phyloP scores from a whole-genome alignment of 2,113 vertebrate genomes.

The Perca flavescens region DNA sequence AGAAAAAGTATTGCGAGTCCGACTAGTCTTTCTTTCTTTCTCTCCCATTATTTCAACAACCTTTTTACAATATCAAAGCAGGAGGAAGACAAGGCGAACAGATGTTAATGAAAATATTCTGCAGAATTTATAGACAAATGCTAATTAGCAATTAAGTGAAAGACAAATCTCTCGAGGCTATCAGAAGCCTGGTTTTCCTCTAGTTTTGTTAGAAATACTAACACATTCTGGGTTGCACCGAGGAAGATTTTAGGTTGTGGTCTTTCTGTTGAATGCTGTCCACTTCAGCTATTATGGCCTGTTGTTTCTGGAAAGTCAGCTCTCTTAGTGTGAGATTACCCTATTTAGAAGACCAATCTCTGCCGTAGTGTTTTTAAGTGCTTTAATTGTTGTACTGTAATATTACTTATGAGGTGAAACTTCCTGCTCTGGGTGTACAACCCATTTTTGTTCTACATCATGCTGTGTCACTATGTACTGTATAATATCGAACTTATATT shows the following conservation, averaged over 20 bases:
- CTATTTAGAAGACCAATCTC: too few relatives aligned
- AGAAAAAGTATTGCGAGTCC: background rate
- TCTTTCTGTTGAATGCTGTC: background rate
- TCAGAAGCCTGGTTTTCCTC: conserved; percentile 5
- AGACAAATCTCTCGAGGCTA: conserved; percentile 31
- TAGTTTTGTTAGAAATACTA: conserved; percentile 2
- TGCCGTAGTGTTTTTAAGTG: background rate
- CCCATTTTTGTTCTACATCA: background rate
- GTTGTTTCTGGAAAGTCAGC: background rate
- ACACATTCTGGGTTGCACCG: background rate
- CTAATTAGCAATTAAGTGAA: conserved; percentile 54
- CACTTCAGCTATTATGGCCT: fast-evolving
- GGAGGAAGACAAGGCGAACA: conserved; percentile 5
- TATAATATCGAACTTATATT: background rate
- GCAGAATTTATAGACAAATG: conserved; percentile 27
- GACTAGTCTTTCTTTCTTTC: background rate
- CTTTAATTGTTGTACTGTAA: background rate
- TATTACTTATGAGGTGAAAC: background rate
- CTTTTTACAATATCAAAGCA: conserved; percentile 12
- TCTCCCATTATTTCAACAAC: background rate
- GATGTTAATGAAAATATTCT: conserved; percentile 32
- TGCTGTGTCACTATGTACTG: background rate
- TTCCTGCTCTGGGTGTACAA: background rate
- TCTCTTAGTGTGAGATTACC: too few relatives aligned
- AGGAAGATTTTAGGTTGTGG: background rate